A percentile compares a stretch with the other conserved stretches of the same genome.
These are phyloP conservation scores for Epinephelus awoara DNA, from an alignment of 2,797 vertebrate genomes.

Conservation along the genomic window DNA sequence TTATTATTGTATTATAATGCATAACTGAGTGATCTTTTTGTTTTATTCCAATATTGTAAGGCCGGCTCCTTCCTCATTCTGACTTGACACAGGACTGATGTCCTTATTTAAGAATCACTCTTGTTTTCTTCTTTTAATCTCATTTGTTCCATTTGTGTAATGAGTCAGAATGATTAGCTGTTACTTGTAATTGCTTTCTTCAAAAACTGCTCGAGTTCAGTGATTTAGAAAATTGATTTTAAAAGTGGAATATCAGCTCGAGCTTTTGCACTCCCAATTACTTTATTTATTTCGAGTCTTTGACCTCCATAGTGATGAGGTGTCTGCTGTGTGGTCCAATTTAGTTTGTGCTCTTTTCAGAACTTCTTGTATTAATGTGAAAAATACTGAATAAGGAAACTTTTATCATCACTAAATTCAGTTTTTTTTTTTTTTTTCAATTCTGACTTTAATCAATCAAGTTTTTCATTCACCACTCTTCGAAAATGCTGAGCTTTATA, in stretches of 20 bases:
- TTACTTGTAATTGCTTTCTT: background rate
- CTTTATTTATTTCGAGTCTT: background rate
- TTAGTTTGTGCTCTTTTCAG: background rate
- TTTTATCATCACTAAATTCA: background rate
- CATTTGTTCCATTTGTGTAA: background rate
- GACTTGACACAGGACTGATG: background rate
- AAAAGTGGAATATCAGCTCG: background rate
- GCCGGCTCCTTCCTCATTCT: background rate
- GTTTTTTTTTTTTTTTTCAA: background rate
- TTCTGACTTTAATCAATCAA: background rate
- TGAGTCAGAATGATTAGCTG: slow-evolving; percentile 4
- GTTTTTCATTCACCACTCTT: background rate
- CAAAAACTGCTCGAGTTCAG: background rate
- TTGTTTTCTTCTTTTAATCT: background rate
- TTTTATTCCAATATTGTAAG: background rate
- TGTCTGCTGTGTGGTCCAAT: background rate
- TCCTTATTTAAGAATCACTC: background rate
- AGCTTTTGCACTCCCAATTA: background rate
- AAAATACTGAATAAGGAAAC: background rate
- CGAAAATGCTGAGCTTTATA: background rate
- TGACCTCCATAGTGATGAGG: background rate
- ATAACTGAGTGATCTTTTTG: background rate
- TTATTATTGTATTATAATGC: background rate
- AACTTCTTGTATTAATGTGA: background rate
- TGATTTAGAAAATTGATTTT: slow-evolving; percentile 24